Conservation (phyloP, 37 sponge, comb jelly and placozoan species). For the Mnemiopsis leidyi region DNA sequence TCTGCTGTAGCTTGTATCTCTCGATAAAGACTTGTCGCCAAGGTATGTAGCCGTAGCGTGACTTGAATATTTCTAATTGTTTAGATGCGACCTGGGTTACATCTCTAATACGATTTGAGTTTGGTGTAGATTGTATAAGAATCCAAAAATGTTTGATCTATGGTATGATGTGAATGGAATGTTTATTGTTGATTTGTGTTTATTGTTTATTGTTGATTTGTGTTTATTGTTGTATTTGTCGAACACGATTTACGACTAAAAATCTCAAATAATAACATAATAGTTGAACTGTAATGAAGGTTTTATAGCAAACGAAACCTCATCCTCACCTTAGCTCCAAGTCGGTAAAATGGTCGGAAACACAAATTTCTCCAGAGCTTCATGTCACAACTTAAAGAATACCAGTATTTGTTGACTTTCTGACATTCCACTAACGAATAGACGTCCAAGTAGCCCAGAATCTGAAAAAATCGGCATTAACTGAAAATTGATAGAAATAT, state of each 20-base stretch:
- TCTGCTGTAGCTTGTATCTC: slow-evolving; percentile 82
- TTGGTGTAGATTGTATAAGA: too few species aligned
- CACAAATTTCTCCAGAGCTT: slow-evolving; percentile 29
- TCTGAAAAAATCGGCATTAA: not conserved
- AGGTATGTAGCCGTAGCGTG: slow-evolving; percentile 65
- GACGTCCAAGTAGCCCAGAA: slow-evolving; percentile 34
- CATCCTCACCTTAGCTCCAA: slow-evolving; percentile 47
- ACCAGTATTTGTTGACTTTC: slow-evolving; percentile 60
- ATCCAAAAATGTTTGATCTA: too few species aligned
- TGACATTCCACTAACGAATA: slow-evolving; percentile 53
- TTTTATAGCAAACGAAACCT: too few species aligned
- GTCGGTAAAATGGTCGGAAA: slow-evolving; percentile 8
- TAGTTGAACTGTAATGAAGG: too few species aligned
- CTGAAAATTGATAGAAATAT: too few species aligned
- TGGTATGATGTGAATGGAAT: too few species aligned
- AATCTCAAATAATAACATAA: too few species aligned
- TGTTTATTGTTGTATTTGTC: too few species aligned
- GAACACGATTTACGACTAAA: too few species aligned
- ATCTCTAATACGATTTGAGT: too few species aligned
- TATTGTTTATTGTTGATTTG: too few species aligned
- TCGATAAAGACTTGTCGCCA: slow-evolving; percentile 92
- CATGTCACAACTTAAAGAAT: slow-evolving; percentile 10
- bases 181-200: too few species aligned
- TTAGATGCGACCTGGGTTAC: slow-evolving; percentile 41
- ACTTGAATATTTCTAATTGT: slow-evolving; percentile 29